Evolutionary conservation across 37 sponge, comb jelly and placozoan species (phyloP).

Genomic region (Sycon ciliatum): DNA sequence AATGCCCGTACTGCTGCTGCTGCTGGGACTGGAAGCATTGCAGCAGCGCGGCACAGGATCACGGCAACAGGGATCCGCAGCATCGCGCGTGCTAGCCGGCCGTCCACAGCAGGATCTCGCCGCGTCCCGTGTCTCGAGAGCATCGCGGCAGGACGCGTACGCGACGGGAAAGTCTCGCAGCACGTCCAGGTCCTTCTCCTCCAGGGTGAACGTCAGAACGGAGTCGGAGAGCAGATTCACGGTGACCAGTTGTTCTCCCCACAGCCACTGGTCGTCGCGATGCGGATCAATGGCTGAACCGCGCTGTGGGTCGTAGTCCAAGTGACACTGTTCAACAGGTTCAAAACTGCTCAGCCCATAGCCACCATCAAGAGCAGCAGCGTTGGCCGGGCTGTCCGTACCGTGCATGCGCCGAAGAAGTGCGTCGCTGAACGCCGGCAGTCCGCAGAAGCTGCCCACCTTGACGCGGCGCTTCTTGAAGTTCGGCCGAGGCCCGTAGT

Average conservation of each 20-base stretch:
- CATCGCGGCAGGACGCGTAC: background rate
- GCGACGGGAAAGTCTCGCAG: background rate
- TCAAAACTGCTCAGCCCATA: constrained; percentile 46
- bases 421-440: constrained; percentile 55
- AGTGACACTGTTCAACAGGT: constrained; percentile 90
- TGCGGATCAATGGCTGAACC: constrained; percentile 91
- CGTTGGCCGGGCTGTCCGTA: background rate
- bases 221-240: constrained; percentile 76
- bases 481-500: constrained; percentile 92
- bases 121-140: too few relatives aligned
- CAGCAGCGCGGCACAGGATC: too few relatives aligned
- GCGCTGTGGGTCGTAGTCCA: constrained; percentile 66
- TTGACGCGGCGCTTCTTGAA: constrained; percentile 81
- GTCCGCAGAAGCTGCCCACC: constrained; percentile 66
- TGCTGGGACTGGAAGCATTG: background rate
- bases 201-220: constrained; percentile 55
- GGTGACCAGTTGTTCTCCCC: constrained; percentile 88
- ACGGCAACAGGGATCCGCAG: too few relatives aligned
- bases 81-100: too few relatives aligned
- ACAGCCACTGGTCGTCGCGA: constrained; percentile 86
- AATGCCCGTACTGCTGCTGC: background rate
- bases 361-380: background rate
- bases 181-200: background rate
- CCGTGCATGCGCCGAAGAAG: constrained; percentile 42
- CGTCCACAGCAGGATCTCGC: too few relatives aligned